phyloP scores from a whole-genome alignment of 2,797 vertebrate genomes.

The Ceyx erithaca region DNA sequence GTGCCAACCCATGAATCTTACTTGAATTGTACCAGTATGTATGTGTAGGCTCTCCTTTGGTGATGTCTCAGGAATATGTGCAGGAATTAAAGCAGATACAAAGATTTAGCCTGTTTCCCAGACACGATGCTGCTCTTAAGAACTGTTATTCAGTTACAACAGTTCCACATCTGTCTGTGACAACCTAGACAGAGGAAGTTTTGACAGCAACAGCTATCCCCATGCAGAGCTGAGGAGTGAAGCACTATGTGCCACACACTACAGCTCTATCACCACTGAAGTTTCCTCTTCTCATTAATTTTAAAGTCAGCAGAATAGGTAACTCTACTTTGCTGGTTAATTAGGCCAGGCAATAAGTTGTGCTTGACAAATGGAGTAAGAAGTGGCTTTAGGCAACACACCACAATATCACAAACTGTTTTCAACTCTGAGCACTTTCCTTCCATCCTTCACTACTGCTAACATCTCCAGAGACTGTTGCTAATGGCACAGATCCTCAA shows the following conservation, averaged over 20 bases:
- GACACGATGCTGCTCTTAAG: not conserved
- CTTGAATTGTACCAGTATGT: not conserved
- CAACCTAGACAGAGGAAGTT: not conserved
- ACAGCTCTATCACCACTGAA: not conserved
- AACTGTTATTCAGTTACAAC: not conserved
- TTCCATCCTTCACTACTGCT: not conserved
- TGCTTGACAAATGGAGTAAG: not conserved
- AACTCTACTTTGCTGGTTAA: not conserved
- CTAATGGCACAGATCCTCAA: not conserved
- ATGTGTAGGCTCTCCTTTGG: not conserved
- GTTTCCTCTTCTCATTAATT: not conserved
- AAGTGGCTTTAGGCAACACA: not conserved
- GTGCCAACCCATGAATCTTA: not conserved
- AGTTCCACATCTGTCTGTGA: not conserved
- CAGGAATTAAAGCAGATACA: not conserved
- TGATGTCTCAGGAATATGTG: not conserved
- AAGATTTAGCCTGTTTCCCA: not conserved
- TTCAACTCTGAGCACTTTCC: not conserved
- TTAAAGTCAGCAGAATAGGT: not conserved
- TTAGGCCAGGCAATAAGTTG: not conserved
- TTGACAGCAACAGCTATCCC: not conserved
- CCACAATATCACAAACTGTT: not conserved
- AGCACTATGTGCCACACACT: rapidly evolving
- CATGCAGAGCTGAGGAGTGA: not conserved
- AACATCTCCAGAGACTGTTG: not conserved